Base-by-base conservation (phyloP, 2,797 vertebrate genomes). In the Brachyalestes nurse region DNA sequence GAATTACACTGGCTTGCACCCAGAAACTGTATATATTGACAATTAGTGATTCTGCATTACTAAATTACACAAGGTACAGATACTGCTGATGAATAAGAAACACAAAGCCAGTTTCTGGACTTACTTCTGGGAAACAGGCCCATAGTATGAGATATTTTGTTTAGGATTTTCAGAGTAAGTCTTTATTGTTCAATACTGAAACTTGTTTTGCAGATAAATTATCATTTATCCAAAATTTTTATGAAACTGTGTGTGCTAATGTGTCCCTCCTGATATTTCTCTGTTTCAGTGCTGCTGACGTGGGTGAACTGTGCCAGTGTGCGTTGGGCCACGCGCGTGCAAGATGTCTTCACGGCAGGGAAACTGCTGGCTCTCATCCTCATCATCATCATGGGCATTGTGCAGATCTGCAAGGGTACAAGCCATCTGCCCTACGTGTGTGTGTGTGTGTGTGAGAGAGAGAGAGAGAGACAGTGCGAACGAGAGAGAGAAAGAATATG, bases 291-390 rank as follows among this genome's bases (percentile, higher is more conserved):
- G 90, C 89, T 98, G 75, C 93, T 98, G 86, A 98, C 97, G 0
- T 98, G 97, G 97, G 94, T 97, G 90, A 98, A 98, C 90, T 97
- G 97, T 86, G 88, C 94, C 88, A 98, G 96, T 0, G 97, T 98
- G 75, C 92, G 96, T 53, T 97, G 96, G 96, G 97, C 97, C 57
- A 98, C 97, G 28, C 92, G 96, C 0, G 97, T 98, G 58, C 97
- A 98, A 92, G 97, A 98, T 86, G 75, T 97, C 12, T 98, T 97
- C 89, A 98, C 97, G 0, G 96, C 96, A 1, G 97, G 97, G 38
- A 97, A 98, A 87, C 94, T 97, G 79, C 93, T 97, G 82, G 97
- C 97, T 9, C 93, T 97, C 67, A 95, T 84, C 40, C 94, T 98
- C 77, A 97, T 98, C 92, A 97, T 98, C 89, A 85, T 97, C 91